phyloP scores from a whole-genome alignment of 2,113 vertebrate species.

The Anseranas semipalmata region DNA sequence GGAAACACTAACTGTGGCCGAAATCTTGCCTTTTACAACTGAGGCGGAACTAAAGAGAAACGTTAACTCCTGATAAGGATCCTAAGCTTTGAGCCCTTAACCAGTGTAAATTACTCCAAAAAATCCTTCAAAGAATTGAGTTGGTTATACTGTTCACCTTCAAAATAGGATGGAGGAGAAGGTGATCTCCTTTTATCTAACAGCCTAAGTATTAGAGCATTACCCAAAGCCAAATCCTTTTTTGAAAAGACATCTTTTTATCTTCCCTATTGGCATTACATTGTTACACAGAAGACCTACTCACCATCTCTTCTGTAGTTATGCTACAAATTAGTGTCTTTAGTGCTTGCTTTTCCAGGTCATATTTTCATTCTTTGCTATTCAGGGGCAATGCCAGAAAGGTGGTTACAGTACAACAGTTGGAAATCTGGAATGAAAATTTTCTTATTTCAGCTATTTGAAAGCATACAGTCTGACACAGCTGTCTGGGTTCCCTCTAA shows the following conservation, averaged over 20 bases:
- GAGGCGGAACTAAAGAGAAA: not conserved
- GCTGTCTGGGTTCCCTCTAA: not conserved
- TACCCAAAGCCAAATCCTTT: not conserved
- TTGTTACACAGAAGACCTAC: not conserved
- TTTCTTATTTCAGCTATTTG: not conserved
- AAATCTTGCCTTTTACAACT: not conserved
- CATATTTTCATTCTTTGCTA: not conserved
- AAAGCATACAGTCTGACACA: not conserved
- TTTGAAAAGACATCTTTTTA: not conserved
- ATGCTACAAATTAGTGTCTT: not conserved
- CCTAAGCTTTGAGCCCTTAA: not conserved
- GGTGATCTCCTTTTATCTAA: not conserved
- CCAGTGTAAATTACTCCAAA: not conserved
- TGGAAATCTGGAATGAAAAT: not conserved
- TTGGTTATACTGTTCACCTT: not conserved
- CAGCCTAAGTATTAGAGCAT: not conserved
- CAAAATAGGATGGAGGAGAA: not conserved
- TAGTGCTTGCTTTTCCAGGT: not conserved
- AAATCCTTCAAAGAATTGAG: not conserved
- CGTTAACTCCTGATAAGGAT: not conserved
- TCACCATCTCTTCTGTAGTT: not conserved
- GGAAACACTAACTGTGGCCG: not conserved
- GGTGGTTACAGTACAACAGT: not conserved
- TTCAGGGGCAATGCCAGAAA: not conserved
- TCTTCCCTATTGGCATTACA: not conserved